Base-by-base conservation (phyloP, 2,113 vertebrate species). In the Himantopus leucocephalus region DNA sequence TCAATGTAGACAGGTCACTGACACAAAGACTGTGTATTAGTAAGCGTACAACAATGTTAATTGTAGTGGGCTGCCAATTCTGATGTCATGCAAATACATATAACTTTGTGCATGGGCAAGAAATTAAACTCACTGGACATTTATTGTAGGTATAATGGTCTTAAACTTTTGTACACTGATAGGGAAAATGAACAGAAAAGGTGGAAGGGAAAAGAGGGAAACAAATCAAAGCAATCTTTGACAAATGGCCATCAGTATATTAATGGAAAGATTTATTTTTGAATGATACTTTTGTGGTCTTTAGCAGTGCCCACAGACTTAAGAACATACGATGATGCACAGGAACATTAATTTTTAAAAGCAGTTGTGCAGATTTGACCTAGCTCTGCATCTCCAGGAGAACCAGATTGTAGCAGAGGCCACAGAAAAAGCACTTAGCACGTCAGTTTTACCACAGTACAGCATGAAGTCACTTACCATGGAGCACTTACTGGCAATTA, bases 221-320 rank as follows among this genome's bases (percentile, higher is more conserved):
- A 85, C 60, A 43, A 94, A 66, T 83, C 58, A 35, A 80, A 95
- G 59, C 2, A 88, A 39, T 41, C 47, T 60, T 9, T 75, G 64
- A 78, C 34, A 86, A 88, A 87, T 29, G 15, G 14, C 23, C 63
- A 15, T 26, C 3, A 0, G 27, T 41, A 8, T 37, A 29, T 55
- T 48, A 76, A 95, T 37, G 26, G 85, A 73, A 95, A 84, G 3
- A 66, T 96, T 92, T 96, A 94, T 94, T 92, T 77, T 5, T 92
- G 0, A 74, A 47, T 67, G 5, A 14, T 52, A 32, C 47, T 86
- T 86, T 67, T 92, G 17, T 24, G 67, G 47, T 32, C 47, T 78
- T 84, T 68, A 92, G 63, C 63, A 34, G 85, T 58, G 43, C 37
- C 59, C 62, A 90, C 72, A 94, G 88, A 34, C 64, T 75, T 56